A percentile compares a stretch with the other conserved stretches of the same genome.
phyloP scores from a whole-genome alignment of 2,113 vertebrate genomes.

The Raja brachyura region DNA sequence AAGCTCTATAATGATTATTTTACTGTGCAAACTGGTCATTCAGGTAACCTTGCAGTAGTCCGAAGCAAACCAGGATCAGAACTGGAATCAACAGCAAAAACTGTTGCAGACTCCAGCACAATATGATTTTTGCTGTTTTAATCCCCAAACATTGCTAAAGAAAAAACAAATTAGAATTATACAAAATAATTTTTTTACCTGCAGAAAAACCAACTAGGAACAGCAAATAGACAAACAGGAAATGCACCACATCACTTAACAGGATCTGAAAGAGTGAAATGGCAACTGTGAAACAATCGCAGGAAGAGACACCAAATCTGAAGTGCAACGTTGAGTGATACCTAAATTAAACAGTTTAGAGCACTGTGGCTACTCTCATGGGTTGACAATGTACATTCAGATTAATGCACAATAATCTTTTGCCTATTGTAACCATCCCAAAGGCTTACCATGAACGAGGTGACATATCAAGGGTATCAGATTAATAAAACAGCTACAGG shows the following conservation, averaged over 20 bases:
- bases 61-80: background rate
- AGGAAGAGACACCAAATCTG: background rate
- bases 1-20: no score
- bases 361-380: no score
- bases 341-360: background rate
- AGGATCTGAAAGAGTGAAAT: slow-evolving; percentile 56
- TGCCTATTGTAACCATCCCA: no score
- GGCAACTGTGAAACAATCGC: background rate
- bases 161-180: background rate
- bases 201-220: slow-evolving; percentile 72
- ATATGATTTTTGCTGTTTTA: background rate
- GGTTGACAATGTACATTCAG: no score
- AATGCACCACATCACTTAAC: slow-evolving; percentile 67
- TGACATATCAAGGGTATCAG: no score
- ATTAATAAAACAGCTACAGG: no score
- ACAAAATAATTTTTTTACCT: slow-evolving; percentile 53
- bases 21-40: background rate
- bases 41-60: background rate
- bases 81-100: background rate
- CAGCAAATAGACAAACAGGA: slow-evolving; percentile 66
- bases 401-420: no score
- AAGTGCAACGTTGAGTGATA: background rate
- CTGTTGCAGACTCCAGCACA: no score
- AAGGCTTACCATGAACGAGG: no score
- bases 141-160: no score